Evolutionary conservation across 2,113 vertebrate genomes (phyloP), one percentile per base, ranked within the genome.

Genomic region (Pelecanoides urinatrix): DNA sequence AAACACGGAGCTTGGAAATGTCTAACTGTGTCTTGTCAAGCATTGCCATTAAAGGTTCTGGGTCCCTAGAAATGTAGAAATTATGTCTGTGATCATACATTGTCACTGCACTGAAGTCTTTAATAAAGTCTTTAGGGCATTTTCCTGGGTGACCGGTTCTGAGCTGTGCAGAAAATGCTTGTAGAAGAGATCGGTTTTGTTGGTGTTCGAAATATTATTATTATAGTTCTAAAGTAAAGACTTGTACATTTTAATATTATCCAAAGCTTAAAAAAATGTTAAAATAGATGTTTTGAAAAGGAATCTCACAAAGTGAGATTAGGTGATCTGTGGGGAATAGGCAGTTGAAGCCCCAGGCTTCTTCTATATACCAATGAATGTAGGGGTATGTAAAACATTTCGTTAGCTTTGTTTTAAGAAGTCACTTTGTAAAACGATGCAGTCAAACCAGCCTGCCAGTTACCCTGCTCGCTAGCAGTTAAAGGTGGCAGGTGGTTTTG

Each of bases 271-370:
- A 65, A 91, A 92, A 75, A 91, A 85, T 0, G 7, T 90, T 76
- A 63, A 92, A 95, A 82, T 70, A 27, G 77, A n/a, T 95, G 34
- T 92, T 96, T 91, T 94, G 66, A 82, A 96, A 93, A 82, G 76
- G 42, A 65, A 78, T 78, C 70, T 92, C 30, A 72, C 40, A 53
- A 14, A 38, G 32, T 63, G 62, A 89, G 66, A 83, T 66, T 38
- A 68, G 73, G 29, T 53, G 36, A 85, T 88, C 78, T 88, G 23
- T 88, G 62, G 71, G 75, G 82, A 94, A 92, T 44, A 93, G 85
- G 77, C 63, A 80, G n/a, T 29, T 73, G 49, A 87, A 75, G 70
- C 89, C 56, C 87, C 71, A 22, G 85, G 94, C n/a, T 95, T 72
- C 71, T 90, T 92, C 78, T 90, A 10, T 50, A 74, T 50, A 25